Percentiles rank a stretch among this genome's conserved stretches.
Evolutionary conservation across 2,113 vertebrate species (phyloP).

Genomic region (Crypturellus undulatus): DNA sequence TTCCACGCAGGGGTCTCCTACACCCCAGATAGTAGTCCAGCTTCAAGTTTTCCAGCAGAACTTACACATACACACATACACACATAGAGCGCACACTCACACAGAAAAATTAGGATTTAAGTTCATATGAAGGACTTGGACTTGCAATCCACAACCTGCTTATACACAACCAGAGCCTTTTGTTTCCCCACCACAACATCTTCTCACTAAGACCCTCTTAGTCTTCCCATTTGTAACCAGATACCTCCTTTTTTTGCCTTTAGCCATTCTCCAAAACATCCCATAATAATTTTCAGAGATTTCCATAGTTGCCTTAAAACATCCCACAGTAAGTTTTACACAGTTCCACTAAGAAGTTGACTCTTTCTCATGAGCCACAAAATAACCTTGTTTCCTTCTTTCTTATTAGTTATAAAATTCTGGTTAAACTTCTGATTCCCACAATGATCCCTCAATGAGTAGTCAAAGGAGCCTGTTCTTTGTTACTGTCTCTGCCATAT

Average conservation of each 20-base stretch:
- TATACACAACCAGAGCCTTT: not conserved
- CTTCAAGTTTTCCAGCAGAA: not conserved
- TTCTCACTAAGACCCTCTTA: not conserved
- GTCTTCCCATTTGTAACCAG: not conserved
- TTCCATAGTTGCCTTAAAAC: not conserved
- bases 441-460: not conserved
- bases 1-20: accelerated
- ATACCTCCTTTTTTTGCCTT: not conserved
- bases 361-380: not conserved
- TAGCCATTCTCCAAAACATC: not conserved
- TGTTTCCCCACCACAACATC: not conserved
- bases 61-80: not conserved
- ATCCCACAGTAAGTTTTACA: not conserved
- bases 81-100: not conserved
- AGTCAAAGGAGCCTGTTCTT: not conserved
- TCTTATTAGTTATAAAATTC: not conserved
- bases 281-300: not conserved
- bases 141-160: not conserved
- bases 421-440: not conserved
- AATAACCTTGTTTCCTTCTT: not conserved
- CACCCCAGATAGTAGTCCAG: not conserved
- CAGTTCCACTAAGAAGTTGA: not conserved
- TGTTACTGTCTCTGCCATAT: not conserved
- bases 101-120: not conserved
- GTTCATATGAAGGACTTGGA: accelerated